Conservation (phyloP, 2,888 invertebrate genomes). For the Stenotaenia linearis region DNA sequence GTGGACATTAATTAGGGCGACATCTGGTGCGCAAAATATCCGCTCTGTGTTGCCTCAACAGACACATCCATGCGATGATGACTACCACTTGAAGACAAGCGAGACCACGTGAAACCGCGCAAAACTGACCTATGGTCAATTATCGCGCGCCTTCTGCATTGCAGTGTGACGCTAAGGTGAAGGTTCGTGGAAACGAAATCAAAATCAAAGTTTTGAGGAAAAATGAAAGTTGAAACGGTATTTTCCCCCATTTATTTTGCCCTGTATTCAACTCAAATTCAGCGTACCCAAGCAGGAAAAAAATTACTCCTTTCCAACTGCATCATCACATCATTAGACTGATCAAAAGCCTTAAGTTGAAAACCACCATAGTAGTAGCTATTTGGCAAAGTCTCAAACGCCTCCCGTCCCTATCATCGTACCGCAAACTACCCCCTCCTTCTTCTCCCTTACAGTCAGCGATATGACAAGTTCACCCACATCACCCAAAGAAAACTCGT, state of each 20-base stretch:
- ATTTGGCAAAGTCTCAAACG: background rate
- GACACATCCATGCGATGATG: background rate
- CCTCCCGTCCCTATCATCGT: conserved; percentile 2
- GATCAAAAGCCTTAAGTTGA: conserved; percentile 1
- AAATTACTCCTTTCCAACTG: background rate
- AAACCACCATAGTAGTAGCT: conserved; percentile 15
- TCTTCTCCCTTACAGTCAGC: background rate
- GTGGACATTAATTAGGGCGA: conserved; percentile 8
- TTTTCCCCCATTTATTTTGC: background rate
- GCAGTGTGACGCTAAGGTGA: background rate
- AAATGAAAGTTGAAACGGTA: background rate
- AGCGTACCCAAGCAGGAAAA: background rate
- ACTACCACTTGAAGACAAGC: background rate
- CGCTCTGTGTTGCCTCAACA: conserved; percentile 1
- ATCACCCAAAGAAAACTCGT: background rate
- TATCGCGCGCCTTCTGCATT: background rate
- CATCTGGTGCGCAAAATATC: background rate
- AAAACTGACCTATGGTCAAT: background rate
- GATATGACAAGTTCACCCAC: conserved; percentile 14
- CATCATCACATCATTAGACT: background rate
- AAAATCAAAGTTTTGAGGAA: background rate
- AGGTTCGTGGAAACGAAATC: background rate
- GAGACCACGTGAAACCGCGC: background rate
- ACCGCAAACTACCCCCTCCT: background rate
- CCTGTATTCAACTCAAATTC: background rate